Evolutionary conservation across 2,888 invertebrate species (phyloP), one percentile per base, ranked within the genome.

Genomic region (Tolmerus cingulatus): DNA sequence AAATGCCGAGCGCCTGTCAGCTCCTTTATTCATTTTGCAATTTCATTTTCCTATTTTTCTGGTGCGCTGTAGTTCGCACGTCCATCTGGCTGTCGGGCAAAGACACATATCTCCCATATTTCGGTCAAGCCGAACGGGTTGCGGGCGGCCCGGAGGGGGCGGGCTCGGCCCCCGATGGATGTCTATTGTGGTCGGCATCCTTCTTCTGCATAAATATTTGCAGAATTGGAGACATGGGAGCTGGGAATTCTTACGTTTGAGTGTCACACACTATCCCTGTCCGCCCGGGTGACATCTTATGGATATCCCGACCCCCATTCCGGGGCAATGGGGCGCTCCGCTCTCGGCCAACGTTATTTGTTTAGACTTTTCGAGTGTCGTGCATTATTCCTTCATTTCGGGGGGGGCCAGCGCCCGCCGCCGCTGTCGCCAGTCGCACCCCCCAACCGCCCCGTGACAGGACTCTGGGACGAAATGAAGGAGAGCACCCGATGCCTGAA

Each of bases 401-500:
- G 74, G 16, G 84, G 27, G 57, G 40, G 14, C 43, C 14, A 14
- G 12, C 16, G 14, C 16, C 43, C 16, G 12, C 43, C 43, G 40
- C 12, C 40, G 3, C 8, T 40, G 40, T 40, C 40, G 40, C 8
- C 40, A 12, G 40, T 57, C 57, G 57, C 9, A 12, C 7, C 9
- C 66, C 66, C 0, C 23, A 7, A n/a, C 23, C 23, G 23, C 19
- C 19, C 23, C 19, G 43, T 85, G 85, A 74, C 85, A 85, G 74
- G 74, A 85, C 43, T 74, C 43, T 30, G 85, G 85, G 74, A 74
- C 85, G 74, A 74, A 85, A 46, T 86, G 86, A 55, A 40, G 86
- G 77, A 74, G 16, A 55, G 43, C 74, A 89, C 90, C 66, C 66
- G 66, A 66, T 89, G 89, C 89, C 76, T 74, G 86, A 43, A 86